phyloP scores from a whole-genome alignment of 92 coral and sea anemone species.

The Pocillopora grandis region DNA sequence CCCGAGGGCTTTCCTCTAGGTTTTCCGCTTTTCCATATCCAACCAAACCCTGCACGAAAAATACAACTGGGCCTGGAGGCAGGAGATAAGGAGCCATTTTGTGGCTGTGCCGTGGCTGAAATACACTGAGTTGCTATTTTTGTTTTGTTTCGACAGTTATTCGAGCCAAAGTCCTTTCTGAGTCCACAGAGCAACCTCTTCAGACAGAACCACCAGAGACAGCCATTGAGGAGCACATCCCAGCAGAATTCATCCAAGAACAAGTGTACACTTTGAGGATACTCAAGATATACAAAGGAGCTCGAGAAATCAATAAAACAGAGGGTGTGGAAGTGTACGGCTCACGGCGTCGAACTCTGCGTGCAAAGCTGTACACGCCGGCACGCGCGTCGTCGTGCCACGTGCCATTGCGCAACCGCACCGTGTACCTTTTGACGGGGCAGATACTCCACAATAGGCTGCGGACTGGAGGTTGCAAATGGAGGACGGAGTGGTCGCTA shows the following conservation, averaged over 20 bases:
- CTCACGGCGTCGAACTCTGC: constrained; percentile 38
- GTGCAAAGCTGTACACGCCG: constrained; percentile 74
- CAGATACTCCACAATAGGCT: constrained; percentile 70
- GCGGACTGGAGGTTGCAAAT: constrained; percentile 76
- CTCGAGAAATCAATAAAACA: constrained; percentile 38
- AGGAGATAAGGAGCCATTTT: no score
- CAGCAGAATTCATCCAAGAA: constrained; percentile 62
- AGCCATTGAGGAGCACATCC: constrained; percentile 49
- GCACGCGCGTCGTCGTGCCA: constrained; percentile 71
- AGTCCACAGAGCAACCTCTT: constrained; percentile 55
- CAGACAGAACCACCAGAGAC: constrained; percentile 55
- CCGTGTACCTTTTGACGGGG: constrained; percentile 84
- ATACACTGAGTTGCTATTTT: no score
- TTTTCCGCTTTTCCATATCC: not conserved
- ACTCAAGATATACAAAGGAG: constrained; percentile 91
- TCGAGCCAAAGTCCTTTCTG: constrained; percentile 78
- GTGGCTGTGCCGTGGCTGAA: no score
- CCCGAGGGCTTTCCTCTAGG: no score
- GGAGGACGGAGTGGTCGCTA: constrained; percentile 75
- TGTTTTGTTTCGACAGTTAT: constrained; percentile 49
- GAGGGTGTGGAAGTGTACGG: constrained; percentile 51
- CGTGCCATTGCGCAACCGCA: constrained; percentile 59
- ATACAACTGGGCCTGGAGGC: no score
- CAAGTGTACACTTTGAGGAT: constrained; percentile 86
- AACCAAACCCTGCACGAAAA: no score